Evolutionary conservation across 2,797 vertebrate genomes (phyloP).

Genomic region (Molossus alvarezi): DNA sequence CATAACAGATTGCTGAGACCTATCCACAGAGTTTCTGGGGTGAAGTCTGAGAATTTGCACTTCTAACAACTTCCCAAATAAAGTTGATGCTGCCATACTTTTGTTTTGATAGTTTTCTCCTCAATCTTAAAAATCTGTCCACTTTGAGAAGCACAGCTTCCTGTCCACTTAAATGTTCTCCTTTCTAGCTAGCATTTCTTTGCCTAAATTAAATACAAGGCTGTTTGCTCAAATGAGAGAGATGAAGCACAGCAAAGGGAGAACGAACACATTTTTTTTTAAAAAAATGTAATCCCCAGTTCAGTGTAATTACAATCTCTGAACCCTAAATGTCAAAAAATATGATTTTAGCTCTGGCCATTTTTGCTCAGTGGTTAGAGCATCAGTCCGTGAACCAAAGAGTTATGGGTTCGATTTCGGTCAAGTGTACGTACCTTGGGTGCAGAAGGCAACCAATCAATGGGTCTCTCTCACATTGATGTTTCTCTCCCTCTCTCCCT

Average conservation of each 20-base stretch:
- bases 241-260: neutral
- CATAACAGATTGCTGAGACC: neutral
- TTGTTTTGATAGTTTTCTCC: neutral
- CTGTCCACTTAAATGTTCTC: neutral
- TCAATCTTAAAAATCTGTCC: neutral
- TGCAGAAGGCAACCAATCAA: too few species aligned
- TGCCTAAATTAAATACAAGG: constrained; percentile 12
- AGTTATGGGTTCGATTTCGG: too few species aligned
- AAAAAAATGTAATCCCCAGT: neutral
- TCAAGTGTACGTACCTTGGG: too few species aligned
- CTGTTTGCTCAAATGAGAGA: neutral
- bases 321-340: neutral
- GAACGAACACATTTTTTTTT: neutral
- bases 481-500: too few species aligned
- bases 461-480: too few species aligned
- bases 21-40: neutral
- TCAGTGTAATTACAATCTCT: neutral
- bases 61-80: neutral
- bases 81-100: neutral
- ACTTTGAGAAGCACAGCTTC: neutral
- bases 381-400: too few species aligned
- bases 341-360: neutral
- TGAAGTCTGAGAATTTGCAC: neutral
- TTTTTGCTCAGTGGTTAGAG: too few species aligned
- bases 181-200: neutral